These are phyloP conservation scores for Trididemnum clinides DNA, from an alignment of 23 tunicate species.

Conservation along the genomic window DNA sequence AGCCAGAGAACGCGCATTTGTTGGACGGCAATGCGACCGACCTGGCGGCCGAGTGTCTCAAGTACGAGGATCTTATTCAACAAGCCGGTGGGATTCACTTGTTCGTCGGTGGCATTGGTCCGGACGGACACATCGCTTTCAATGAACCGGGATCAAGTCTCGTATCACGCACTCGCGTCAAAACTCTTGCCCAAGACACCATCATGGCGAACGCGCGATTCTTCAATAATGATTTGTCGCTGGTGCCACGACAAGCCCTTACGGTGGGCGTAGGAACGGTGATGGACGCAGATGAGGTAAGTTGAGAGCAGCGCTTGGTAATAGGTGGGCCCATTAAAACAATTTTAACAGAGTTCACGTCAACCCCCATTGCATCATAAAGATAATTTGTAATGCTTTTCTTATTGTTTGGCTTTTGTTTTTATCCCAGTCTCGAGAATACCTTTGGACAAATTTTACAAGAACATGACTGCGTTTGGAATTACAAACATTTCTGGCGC, in stretches of 20 bases:
- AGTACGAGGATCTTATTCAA: slow-evolving; percentile 64
- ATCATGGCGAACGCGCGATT: slow-evolving; percentile 92
- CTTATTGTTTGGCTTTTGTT: too few relatives aligned
- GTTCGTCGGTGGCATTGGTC: slow-evolving; percentile 92
- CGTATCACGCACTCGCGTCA: slow-evolving; percentile 82
- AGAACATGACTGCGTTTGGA: too few relatives aligned
- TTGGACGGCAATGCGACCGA: slow-evolving; percentile 86
- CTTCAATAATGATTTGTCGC: slow-evolving; percentile 70
- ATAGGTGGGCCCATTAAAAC: too few relatives aligned
- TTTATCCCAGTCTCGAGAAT: too few relatives aligned
- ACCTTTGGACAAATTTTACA: too few relatives aligned
- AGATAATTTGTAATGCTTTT: too few relatives aligned
- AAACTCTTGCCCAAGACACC: slow-evolving; percentile 87
- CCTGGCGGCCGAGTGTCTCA: slow-evolving; percentile 61
- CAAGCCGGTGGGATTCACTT: slow-evolving; percentile 86
- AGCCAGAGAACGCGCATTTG: slow-evolving; percentile 82
- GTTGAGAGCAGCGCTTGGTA: too few relatives aligned
- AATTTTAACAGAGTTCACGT: too few relatives aligned
- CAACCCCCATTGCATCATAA: too few relatives aligned
- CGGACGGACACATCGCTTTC: slow-evolving; percentile 94
- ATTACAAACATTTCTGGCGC: too few relatives aligned
- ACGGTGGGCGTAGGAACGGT: slow-evolving; percentile 96
- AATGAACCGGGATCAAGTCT: slow-evolving; percentile 97
- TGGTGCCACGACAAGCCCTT: slow-evolving; percentile 85
- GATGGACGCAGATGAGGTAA: slow-evolving; percentile 93